Evolutionary conservation across 2,113 vertebrate species (phyloP).

Genomic region (Lethenteron camtschaticum): DNA sequence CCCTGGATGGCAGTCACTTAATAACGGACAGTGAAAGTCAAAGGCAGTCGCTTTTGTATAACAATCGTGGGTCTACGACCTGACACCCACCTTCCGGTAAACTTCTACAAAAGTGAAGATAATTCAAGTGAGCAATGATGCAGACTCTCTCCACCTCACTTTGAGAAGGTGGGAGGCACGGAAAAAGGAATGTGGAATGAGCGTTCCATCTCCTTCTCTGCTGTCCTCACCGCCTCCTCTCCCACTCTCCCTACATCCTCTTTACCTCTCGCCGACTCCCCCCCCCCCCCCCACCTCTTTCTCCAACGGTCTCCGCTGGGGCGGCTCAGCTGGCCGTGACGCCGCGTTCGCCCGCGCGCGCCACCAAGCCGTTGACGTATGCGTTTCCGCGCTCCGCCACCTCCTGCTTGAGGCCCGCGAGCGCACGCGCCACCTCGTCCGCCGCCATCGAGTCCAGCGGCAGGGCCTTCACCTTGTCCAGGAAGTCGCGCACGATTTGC

Average conservation of each 20-base stretch:
- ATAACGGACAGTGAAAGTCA: no score
- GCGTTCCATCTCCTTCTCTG: no score
- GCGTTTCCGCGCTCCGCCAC: conserved; percentile 16
- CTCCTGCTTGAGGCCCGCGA: conserved; percentile 43
- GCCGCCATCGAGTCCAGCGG: conserved; percentile 44
- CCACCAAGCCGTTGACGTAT: neutral
- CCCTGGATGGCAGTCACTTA: no score
- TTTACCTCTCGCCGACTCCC: neutral
- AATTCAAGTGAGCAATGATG: no score
- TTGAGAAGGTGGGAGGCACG: no score
- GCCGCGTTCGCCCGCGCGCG: neutral
- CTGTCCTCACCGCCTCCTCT: neutral
- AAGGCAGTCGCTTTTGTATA: no score
- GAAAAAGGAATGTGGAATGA: no score
- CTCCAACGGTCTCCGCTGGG: neutral
- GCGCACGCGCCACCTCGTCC: conserved; percentile 34
- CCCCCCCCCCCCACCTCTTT: neutral
- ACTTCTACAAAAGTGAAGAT: no score
- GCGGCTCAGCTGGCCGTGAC: neutral
- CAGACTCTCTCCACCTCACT: no score
- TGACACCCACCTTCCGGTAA: no score
- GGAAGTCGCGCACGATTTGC: conserved; percentile 60
- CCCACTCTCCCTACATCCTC: neutral
- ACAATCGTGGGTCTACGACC: no score
- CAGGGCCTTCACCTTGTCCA: conserved; percentile 50